Conservation (phyloP, 2,113 vertebrate genomes). For the Hippocampus comes region DNA sequence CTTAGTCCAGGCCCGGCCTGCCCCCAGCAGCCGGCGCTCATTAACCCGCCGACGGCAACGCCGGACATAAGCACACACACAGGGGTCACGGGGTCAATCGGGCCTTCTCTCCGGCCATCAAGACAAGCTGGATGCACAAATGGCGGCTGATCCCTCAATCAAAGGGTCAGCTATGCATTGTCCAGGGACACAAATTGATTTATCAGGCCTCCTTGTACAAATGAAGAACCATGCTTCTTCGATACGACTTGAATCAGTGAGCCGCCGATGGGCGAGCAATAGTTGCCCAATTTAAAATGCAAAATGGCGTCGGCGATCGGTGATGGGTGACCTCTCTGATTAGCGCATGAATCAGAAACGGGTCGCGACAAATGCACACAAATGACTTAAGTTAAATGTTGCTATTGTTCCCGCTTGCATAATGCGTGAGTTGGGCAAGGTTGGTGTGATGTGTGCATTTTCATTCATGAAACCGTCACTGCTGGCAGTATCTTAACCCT, state of each 20-base stretch:
- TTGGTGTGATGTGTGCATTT: too few relatives aligned
- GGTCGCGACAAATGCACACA: too few relatives aligned
- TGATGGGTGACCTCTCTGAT: too few relatives aligned
- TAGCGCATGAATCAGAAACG: too few relatives aligned
- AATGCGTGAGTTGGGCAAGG: too few relatives aligned
- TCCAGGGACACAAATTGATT: conserved; percentile 60
- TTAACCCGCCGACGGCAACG: conserved; percentile 84
- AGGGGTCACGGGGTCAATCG: conserved; percentile 90
- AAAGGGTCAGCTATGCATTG: conserved; percentile 61
- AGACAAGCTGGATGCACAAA: conserved; percentile 86
- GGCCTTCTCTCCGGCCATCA: conserved; percentile 81
- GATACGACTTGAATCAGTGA: not conserved
- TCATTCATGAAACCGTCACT: too few relatives aligned
- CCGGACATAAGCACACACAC: conserved; percentile 66
- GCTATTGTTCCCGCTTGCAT: too few relatives aligned
- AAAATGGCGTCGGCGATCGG: too few relatives aligned
- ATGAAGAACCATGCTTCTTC: conserved; percentile 42
- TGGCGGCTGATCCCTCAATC: conserved; percentile 75
- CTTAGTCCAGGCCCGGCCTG: conserved; percentile 82
- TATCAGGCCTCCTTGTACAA: conserved; percentile 49
- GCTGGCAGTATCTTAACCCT: too few relatives aligned
- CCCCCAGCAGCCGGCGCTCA: conserved; percentile 88
- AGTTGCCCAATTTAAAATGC: too few relatives aligned
- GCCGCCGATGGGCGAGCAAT: too few relatives aligned
- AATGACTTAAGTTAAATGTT: too few relatives aligned